phyloP scores from a whole-genome alignment of 2,797 vertebrate species.

The Acanthurus leucopareius region DNA sequence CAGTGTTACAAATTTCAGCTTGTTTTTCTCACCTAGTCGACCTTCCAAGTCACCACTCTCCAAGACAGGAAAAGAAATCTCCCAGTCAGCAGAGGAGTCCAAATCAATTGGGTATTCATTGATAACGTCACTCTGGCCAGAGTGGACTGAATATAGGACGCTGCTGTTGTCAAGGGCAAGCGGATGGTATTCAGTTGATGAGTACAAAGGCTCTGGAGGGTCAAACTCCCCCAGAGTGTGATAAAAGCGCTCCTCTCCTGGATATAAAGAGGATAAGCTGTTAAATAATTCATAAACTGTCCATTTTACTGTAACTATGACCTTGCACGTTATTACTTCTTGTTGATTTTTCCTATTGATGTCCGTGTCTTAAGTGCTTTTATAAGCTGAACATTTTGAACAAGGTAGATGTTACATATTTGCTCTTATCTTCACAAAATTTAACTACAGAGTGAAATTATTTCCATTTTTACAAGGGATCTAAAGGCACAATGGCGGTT shows the following conservation, averaged over 20 bases:
- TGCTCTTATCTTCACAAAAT: neutral
- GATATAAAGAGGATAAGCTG: slow-evolving; percentile 36
- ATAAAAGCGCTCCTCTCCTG: slow-evolving; percentile 56
- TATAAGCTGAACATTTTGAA: neutral
- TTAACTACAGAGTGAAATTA: neutral
- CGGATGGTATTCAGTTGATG: slow-evolving; percentile 46
- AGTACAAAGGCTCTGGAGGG: slow-evolving; percentile 38
- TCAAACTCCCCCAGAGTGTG: slow-evolving; percentile 35
- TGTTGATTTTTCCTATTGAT: slow-evolving; percentile 16
- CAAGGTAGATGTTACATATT: neutral
- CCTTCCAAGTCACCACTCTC: slow-evolving; percentile 41
- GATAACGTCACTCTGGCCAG: slow-evolving; percentile 30
- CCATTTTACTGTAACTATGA: slow-evolving; percentile 36
- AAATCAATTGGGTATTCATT: slow-evolving; percentile 40
- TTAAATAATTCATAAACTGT: slow-evolving; percentile 48
- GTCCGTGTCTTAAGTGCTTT: neutral
- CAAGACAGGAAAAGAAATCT: slow-evolving; percentile 52
- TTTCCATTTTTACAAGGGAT: neutral
- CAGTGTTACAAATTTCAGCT: neutral
- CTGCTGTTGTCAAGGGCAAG: slow-evolving; percentile 30
- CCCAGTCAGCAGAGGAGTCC: slow-evolving; percentile 68
- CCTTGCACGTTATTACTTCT: slow-evolving; percentile 14
- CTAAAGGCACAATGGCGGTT: neutral
- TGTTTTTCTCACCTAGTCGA: slow-evolving; percentile 48
- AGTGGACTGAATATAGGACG: slow-evolving; percentile 25